Evolutionary conservation across 2,888 invertebrate genomes (phyloP).

Genomic region (Schrankia costaestrigalis): DNA sequence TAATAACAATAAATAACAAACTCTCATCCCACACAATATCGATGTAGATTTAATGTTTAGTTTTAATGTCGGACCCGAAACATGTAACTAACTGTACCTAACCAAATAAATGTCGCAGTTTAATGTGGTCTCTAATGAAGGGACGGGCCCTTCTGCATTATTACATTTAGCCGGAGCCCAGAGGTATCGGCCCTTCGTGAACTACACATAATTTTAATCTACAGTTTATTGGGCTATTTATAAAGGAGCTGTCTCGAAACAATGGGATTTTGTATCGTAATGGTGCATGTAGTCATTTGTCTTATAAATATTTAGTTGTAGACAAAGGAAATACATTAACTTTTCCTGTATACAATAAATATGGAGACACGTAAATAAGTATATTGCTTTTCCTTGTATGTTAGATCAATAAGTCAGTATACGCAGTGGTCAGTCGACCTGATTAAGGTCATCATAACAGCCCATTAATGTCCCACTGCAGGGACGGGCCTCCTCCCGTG

Average conservation of each 20-base stretch:
- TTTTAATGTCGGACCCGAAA: slow-evolving; percentile 17
- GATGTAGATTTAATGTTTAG: slow-evolving; percentile 20
- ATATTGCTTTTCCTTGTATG: no score
- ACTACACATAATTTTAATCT: slow-evolving; percentile 50
- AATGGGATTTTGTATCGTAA: slow-evolving; percentile 14
- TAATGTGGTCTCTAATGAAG: slow-evolving; percentile 50
- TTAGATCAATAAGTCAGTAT: no score
- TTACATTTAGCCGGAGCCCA: slow-evolving; percentile 39
- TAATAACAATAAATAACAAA: slow-evolving; percentile 18
- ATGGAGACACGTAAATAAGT: no score
- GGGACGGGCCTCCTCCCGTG: no score
- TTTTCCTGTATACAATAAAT: no score
- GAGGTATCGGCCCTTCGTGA: slow-evolving; percentile 35
- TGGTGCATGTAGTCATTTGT: slow-evolving; percentile 11
- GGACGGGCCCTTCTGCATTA: slow-evolving; percentile 44
- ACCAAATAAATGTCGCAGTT: slow-evolving; percentile 46
- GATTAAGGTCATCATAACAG: no score
- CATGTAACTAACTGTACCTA: slow-evolving; percentile 24
- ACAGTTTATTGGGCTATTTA: slow-evolving; percentile 41
- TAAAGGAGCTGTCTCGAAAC: slow-evolving; percentile 21
- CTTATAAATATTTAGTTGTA: slow-evolving; percentile 3
- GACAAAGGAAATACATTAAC: no score
- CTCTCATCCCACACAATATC: slow-evolving; percentile 19
- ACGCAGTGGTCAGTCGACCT: no score
- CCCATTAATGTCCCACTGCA: no score